Base-by-base conservation (phyloP, 1,140 invertebrate genomes). In the Rhizoglyphus robini region DNA sequence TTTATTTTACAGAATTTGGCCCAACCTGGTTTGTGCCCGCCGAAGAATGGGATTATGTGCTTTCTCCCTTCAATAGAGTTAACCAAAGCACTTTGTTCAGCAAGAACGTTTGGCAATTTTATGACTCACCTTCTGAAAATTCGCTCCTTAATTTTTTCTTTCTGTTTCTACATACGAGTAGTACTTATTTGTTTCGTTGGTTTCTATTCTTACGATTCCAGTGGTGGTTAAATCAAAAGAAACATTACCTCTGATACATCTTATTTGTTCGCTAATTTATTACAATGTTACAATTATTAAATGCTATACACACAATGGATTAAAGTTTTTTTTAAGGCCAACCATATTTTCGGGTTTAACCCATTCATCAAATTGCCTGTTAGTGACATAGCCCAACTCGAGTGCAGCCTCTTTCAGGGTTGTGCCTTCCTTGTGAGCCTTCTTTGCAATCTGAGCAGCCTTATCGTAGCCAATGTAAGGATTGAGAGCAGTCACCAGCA, bases 381-480 rank as follows among this genome's bases (percentile, higher is more conserved):
- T 84, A 0, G 88, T 94, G 1, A 98, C 74, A 72, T 86, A 81
- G 36, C 87, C 87, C 51, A 96, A 82, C 73, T 95, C 90, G 20
- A 98, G 72, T 0, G 96, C 95, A 3, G 91, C 82, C 74, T 88
- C 85, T 75, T 94, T 96, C 31, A 99, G 75, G 0, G 90, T 97
- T 0, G 85, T 82, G 2, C 89, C 89, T 73, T 98, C 87, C 73
- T 90, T 88, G 74, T 98, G 95, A 0, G 96, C 96, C 31, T 87
- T 88, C 77, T 99, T 99, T 0, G 96, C 96, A 72, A 99, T 98
- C 73, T 83, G 81, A 2, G 95, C 92, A 65, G 96, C 87, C 79
- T 96, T 97, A 75, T 99, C 96, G 74, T 99, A 99, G 41, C 93
- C 95, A 74, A 99, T 97, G 74, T 98, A 88, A 0, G 93, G 92